Conservation (phyloP, 2,797 vertebrate species). For the Microchirus variegatus region DNA sequence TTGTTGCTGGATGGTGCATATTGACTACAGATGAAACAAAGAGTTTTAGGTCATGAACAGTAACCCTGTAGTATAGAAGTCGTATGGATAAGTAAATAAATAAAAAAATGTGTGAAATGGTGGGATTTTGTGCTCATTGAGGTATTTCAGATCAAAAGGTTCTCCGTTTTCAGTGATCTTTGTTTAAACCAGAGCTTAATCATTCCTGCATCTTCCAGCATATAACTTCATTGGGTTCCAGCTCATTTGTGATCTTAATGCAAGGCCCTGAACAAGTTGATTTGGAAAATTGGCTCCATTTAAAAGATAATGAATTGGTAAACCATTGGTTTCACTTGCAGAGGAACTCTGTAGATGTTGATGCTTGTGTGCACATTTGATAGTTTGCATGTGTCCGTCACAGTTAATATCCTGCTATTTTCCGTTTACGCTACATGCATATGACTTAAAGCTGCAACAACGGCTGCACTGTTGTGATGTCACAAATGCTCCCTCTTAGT, state of each 20-base stretch:
- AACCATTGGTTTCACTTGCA: too few species aligned
- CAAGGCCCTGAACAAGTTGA: background rate
- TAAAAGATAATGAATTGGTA: background rate
- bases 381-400: too few species aligned
- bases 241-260: background rate
- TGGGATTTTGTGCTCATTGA: too few species aligned
- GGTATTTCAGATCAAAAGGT: too few species aligned
- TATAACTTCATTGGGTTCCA: background rate
- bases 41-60: background rate
- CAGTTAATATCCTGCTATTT: too few species aligned
- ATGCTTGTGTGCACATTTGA: too few species aligned
- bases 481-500: background rate
- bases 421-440: too few species aligned
- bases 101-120: too few species aligned
- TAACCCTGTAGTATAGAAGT: background rate
- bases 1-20: slow-evolving; percentile 58
- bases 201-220: background rate
- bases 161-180: too few species aligned
- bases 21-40: slow-evolving; percentile 18
- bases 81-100: background rate
- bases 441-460: too few species aligned
- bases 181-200: background rate
- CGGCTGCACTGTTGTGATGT: background rate
- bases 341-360: too few species aligned
- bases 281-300: background rate